Base-by-base conservation (phyloP, 2,797 vertebrate genomes). In the Falco novaeseelandiae region DNA sequence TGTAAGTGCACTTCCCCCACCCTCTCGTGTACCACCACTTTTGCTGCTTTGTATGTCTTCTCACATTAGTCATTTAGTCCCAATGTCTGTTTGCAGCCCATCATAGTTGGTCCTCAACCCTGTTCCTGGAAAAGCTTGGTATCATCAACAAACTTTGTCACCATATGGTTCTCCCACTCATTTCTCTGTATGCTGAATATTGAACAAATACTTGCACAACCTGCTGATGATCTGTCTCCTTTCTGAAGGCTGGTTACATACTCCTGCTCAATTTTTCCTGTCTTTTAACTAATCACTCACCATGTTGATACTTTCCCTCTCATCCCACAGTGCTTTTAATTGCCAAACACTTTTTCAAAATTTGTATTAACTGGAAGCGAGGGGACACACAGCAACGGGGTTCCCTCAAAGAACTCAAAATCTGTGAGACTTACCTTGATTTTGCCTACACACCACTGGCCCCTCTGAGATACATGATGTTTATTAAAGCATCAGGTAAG, bases 1-100 rank as follows among this genome's bases (percentile, higher is more conserved):
- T 21, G 8, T 7, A n/a, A 9, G 4, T 16, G 21, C n/a, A 21
- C 19, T 62, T 94, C 20, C 30, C 21, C 14, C 20, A 23, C 9
- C 12, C 34, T 46, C 25, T 44, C 4, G 1, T 7, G 12, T 55
- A 10, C 18, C 2, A 0, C 14, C 14, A 18, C 34, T 63, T 66
- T 52, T 1, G 1, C 55, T 61, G 23, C n/a, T 52, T 67, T 38
- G 32, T 63, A 12, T 4, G 8, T 32, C 57, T 57, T 30, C 25
- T 54, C 59, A 69, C 14, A 3, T 1, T 6, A 81, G 32, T 30
- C 25, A 6, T 67, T 58, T 36, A 22, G 59, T 42, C 25, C 69
- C 61, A 38, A 6, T 9, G 38, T 19, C 36, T 1, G 1, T 76
- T n/a, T 59, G 40, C 49, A 80, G 25, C 44, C 73, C n/a, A 16